Evolutionary conservation across 1,140 invertebrate species (phyloP).

Genomic region (Drosophila cardini): DNA sequence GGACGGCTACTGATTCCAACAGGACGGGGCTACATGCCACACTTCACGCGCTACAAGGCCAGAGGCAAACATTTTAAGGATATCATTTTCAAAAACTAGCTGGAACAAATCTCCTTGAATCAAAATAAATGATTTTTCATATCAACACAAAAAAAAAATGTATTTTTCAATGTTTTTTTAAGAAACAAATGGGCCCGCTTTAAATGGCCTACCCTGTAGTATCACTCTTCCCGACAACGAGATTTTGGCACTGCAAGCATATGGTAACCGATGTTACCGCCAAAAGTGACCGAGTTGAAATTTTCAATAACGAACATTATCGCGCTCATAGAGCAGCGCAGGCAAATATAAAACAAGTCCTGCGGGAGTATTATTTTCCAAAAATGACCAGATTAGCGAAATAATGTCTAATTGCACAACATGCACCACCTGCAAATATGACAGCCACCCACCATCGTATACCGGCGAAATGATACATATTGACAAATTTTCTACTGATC

Average conservation of each 20-base stretch:
- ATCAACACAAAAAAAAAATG: too few relatives aligned
- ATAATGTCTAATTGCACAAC: background rate
- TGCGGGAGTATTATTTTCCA: slow-evolving; percentile 6
- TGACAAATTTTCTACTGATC: slow-evolving; percentile 36
- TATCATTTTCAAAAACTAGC: too few relatives aligned
- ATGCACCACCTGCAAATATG: background rate
- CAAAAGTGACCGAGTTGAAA: background rate
- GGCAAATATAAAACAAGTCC: slow-evolving; percentile 3
- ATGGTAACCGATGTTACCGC: slow-evolving; percentile 9
- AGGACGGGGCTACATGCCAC: too few relatives aligned
- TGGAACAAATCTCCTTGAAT: too few relatives aligned
- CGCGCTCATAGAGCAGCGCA: slow-evolving; percentile 6
- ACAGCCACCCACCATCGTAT: slow-evolving; percentile 29
- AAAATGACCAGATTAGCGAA: slow-evolving; percentile 3
- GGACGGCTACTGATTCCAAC: too few relatives aligned
- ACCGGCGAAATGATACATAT: slow-evolving; percentile 38
- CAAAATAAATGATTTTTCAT: too few relatives aligned
- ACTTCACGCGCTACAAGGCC: too few relatives aligned
- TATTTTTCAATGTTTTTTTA: too few relatives aligned
- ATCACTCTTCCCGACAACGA: background rate
- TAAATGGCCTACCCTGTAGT: background rate
- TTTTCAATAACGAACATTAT: slow-evolving; percentile 5
- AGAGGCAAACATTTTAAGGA: too few relatives aligned
- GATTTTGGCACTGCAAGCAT: slow-evolving; percentile 31
- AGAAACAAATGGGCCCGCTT: too few relatives aligned